Base-by-base conservation (phyloP, 2,888 invertebrate species). In the Conchocele bisecta region DNA sequence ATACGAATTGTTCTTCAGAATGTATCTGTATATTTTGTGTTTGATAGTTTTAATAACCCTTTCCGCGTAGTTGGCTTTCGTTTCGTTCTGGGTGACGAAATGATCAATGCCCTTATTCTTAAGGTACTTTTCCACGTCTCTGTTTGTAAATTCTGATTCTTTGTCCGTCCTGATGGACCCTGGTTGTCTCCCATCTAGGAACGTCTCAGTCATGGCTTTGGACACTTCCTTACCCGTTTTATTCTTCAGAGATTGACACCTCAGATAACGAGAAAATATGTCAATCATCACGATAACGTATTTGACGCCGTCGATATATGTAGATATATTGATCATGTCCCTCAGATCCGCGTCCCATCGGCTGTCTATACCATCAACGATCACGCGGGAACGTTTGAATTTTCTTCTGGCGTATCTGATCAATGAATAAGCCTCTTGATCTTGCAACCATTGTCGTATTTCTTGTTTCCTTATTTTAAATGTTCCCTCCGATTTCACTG, bases 361-460 rank as follows among this genome's bases (percentile, higher is more conserved):
- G 57, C 61, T 57, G 13, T 69, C 61, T 46, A 70, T 2, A 6
- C 75, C 75, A 26, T 61, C 58, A 20, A 71, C 71, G 15, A 60
- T 48, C 13, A 57, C 46, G 29, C 57, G 31, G 9, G 50, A 51
- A 11, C 56, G 58, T 6, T 22, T 29, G 29, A 54, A 64, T 48
- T 46, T 54, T 29, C 50, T 20, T 54, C 64, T 63, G 6, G 46
- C 60, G 39, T 39, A 37, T 57, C 37, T 48, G 3, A 63, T 70
- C 41, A 75, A 29, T 4, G 71, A 70, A 60, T 59, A 75, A 1
- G 66, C 26, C 17, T 70, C 63, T 37, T 75, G 66, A 35, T 60
- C 59, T 41, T 61, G 59, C 13, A 75, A 48, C 75, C 75, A 71
- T 67, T 70, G 37, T 29, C 35, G 26, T 26, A 75, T 66, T 13